A percentile compares a stretch with the other conserved stretches of the same genome.
Conservation (phyloP, 2,113 vertebrate species). For the Hemicordylus capensis region DNA sequence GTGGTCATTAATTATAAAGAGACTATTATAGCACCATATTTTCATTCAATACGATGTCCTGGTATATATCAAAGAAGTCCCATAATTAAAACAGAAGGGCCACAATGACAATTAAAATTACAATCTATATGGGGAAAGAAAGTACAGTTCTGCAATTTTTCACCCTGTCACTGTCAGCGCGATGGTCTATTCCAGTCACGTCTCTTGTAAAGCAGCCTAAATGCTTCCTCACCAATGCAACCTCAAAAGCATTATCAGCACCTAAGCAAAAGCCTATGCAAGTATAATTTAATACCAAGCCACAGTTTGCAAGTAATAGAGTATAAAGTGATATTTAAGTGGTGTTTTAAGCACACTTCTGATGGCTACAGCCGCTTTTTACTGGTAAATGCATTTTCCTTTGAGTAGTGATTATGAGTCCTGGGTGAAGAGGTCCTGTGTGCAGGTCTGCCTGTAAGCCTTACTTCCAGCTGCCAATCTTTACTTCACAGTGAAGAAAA, state of each 20-base stretch:
- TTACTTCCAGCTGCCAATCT: conserved; percentile 99
- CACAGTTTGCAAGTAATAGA: conserved; percentile 99
- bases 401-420: conserved; percentile 99
- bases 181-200: conserved; percentile 82
- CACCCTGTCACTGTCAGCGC: conserved; percentile 86
- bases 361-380: conserved; percentile 98
- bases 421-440: conserved; percentile 97
- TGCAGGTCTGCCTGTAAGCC: conserved; percentile 95
- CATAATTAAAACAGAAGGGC: conserved; percentile 90
- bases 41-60: conserved; percentile 87
- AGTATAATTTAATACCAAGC: conserved; percentile 99
- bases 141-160: conserved; percentile 87
- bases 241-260: conserved; percentile 92
- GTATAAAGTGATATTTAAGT: conserved; percentile 99
- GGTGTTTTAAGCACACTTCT: conserved; percentile 99
- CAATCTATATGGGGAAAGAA: conserved; percentile 87
- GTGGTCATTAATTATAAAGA: conserved; percentile 90
- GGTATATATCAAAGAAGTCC: conserved; percentile 89
- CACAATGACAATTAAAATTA: conserved; percentile 91
- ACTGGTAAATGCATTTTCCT: conserved; percentile 94
- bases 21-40: conserved; percentile 89
- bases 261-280: conserved; percentile 95
- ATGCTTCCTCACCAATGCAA: conserved; percentile 87
- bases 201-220: conserved; percentile 86
- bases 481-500: conserved; percentile 88